A percentile compares a stretch with the other conserved stretches of the same genome.
Conservation (phyloP, 2,113 vertebrate genomes). For the Andinoacara biseriatus region DNA sequence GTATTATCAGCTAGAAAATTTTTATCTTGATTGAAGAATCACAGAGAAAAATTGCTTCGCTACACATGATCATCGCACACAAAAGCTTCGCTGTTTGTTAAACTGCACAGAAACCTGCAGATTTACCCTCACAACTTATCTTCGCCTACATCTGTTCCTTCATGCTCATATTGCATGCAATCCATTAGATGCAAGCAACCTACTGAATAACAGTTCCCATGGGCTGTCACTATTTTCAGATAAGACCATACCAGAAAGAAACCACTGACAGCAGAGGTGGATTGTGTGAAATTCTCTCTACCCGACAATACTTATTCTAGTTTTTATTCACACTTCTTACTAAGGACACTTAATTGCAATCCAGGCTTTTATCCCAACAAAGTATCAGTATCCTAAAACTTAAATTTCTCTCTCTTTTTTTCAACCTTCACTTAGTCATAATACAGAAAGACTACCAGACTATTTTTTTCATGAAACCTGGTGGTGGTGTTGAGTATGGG, state of each 20-base stretch:
- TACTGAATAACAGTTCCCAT: constrained; percentile 57
- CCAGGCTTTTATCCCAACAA: neutral
- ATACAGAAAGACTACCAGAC: neutral
- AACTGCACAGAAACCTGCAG: constrained; percentile 31
- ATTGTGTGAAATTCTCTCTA: neutral
- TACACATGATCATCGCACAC: neutral
- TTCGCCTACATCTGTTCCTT: constrained; percentile 27
- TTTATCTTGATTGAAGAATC: neutral
- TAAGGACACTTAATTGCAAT: neutral
- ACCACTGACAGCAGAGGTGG: constrained; percentile 5
- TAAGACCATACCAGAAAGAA: neutral
- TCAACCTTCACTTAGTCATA: neutral
- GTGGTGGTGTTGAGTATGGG: too few species aligned
- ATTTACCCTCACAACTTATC: constrained; percentile 51
- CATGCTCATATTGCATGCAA: constrained; percentile 50
- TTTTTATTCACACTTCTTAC: neutral
- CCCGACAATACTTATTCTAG: too few species aligned
- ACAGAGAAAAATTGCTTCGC: neutral
- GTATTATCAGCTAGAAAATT: constrained; percentile 1
- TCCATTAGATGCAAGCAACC: constrained; percentile 49
- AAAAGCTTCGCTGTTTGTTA: neutral
- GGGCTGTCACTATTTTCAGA: constrained; percentile 25
- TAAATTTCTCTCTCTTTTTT: neutral
- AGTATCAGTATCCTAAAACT: neutral
- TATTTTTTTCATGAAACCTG: neutral